Base-by-base conservation (phyloP, 1,140 invertebrate species). In the Pristionchus pacificus region DNA sequence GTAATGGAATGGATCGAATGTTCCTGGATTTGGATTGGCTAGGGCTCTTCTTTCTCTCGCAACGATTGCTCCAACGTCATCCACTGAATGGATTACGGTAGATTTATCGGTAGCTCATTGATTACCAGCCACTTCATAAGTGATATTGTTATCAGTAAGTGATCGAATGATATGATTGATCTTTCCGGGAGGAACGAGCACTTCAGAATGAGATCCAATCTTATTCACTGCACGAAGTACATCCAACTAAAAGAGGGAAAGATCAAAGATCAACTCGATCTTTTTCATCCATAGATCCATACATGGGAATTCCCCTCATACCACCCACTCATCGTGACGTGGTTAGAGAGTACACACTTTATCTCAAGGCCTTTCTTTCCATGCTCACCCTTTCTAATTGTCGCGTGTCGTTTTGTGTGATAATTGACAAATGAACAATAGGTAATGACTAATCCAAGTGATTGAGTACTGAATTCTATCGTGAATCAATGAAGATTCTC, bases 1-100 rank as follows among this genome's bases (percentile, higher is more conserved):
- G 65, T 66, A 66, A 55, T 27, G n/a, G n/a, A 38, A 49, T 2
- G 49, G 32, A 55, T 38, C 49, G 3, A 66, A 49, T n/a, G 33
- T 3, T 2, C 38, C 24, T 2, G 65, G 32, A n/a, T 32, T 32
- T 13, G n/a, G 31, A n/a, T 19, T 13, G 55, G 31, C 2, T 3
- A 38, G 65, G 55, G 65, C 65, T 2, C 65, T 2, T 2, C 38
- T 6, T 14, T 66, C 65, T 15, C 65, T 3, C 25, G n/a, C 2
- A 14, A 66, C 14, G 33, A 27, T 60, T 10, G 60, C 3, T 13
- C 24, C n/a, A n/a, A 66, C 15, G 27, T 66, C 55, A 38, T 66
- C 65, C 15, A 49, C 65, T 66, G 49, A 66, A 66, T 2, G 32
- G 60, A 24, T 15, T 38, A 25, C 31, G n/a, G 14, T 14, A n/a